Conservation (phyloP, 2,888 invertebrate genomes). For the Dynastes hyllus region DNA sequence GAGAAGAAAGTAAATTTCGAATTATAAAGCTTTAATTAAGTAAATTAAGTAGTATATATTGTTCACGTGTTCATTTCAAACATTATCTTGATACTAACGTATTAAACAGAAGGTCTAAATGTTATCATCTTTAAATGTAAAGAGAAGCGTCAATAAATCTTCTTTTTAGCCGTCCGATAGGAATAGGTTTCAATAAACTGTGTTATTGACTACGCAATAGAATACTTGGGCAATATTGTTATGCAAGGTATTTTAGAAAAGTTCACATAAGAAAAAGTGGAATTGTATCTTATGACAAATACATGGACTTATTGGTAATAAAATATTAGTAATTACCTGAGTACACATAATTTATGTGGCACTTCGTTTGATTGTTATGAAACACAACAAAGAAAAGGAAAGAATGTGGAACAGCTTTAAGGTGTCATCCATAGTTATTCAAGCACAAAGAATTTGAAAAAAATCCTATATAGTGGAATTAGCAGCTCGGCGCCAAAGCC, state of each 20-base stretch:
- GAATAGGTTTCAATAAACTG: conserved; percentile 35
- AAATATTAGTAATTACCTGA: too few relatives aligned
- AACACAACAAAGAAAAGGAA: too few relatives aligned
- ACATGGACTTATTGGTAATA: too few relatives aligned
- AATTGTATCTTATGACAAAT: neutral
- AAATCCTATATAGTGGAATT: conserved; percentile 3
- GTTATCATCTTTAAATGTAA: neutral
- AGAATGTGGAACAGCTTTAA: too few relatives aligned
- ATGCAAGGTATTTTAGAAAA: conserved; percentile 28
- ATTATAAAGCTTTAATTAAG: neutral
- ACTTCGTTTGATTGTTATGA: too few relatives aligned
- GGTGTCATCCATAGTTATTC: too few relatives aligned
- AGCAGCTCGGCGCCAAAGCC: conserved; percentile 16
- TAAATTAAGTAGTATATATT: neutral
- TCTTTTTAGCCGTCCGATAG: neutral
- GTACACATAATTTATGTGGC: too few relatives aligned
- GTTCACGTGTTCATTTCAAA: neutral
- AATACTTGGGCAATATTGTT: conserved; percentile 29
- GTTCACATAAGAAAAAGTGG: conserved; percentile 16
- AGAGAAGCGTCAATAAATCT: neutral
- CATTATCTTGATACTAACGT: neutral
- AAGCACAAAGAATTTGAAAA: too few relatives aligned
- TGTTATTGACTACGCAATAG: conserved; percentile 32
- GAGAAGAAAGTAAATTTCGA: conserved; percentile 15
- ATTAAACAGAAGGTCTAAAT: neutral